A percentile compares a stretch with the other conserved stretches of the same genome.
Evolutionary conservation across 2,113 vertebrate genomes (phyloP).

Genomic region (Cyprinodon variegatus): DNA sequence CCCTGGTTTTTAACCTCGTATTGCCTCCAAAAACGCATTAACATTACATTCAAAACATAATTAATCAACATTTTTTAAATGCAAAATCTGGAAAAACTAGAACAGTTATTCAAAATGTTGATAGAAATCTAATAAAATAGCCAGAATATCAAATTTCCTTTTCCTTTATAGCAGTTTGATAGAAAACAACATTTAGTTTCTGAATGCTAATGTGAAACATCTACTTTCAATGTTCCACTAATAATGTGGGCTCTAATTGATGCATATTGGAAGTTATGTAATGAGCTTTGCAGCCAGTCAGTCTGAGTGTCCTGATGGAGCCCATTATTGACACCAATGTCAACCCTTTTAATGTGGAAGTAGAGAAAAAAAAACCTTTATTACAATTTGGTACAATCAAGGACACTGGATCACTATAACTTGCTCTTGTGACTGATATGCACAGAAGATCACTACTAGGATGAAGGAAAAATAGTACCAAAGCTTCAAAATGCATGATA

Average conservation of each 20-base stretch:
- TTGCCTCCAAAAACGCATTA: not conserved
- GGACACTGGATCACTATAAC: not conserved
- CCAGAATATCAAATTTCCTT: not conserved
- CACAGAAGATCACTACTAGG: not conserved
- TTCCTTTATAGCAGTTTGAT: not conserved
- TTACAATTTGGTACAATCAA: conserved; percentile 9
- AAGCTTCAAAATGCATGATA: conserved; percentile 21
- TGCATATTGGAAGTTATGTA: not conserved
- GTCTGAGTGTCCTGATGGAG: conserved; percentile 9
- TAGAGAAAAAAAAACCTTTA: conserved; percentile 14
- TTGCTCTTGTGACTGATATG: conserved; percentile 6
- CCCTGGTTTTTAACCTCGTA: not conserved
- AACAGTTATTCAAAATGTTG: not conserved
- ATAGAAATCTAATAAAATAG: not conserved
- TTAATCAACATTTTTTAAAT: not conserved
- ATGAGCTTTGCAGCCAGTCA: conserved; percentile 1
- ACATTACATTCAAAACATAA: not conserved
- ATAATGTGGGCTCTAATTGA: not conserved
- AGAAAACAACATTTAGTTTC: not conserved
- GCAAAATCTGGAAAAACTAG: not conserved
- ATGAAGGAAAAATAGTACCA: conserved; percentile 21
- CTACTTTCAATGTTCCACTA: not conserved
- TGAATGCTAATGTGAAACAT: not conserved
- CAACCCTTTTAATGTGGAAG: conserved; percentile 19
- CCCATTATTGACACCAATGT: not conserved